Evolutionary conservation across 2,888 invertebrate genomes (phyloP).

Genomic region (Fragum sueziense): DNA sequence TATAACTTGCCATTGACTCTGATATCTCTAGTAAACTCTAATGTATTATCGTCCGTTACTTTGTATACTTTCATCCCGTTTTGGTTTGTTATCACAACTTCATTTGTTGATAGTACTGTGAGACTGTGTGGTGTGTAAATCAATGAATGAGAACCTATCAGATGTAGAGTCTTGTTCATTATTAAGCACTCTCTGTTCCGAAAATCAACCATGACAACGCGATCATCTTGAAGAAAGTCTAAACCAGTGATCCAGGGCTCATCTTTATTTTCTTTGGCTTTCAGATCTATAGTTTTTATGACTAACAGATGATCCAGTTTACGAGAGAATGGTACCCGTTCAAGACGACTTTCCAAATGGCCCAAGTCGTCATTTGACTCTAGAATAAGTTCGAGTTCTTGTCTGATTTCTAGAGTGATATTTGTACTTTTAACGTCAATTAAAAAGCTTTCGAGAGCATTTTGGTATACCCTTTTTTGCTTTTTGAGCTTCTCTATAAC

Average conservation of each 20-base stretch:
- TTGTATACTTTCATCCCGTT: not conserved
- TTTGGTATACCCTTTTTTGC: not conserved
- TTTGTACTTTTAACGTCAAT: not conserved
- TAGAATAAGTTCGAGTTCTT: not conserved
- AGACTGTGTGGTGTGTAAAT: not conserved
- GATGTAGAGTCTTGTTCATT: not conserved
- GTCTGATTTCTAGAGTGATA: not conserved
- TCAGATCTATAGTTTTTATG: not conserved
- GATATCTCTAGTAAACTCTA: not conserved
- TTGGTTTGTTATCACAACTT: not conserved
- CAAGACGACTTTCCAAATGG: not conserved
- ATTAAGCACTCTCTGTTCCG: not conserved
- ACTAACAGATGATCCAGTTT: not conserved
- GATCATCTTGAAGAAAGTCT: not conserved
- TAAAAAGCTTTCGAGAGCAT: not conserved
- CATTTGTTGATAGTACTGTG: not conserved
- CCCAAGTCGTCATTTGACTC: not conserved
- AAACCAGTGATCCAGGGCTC: not conserved
- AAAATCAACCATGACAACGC: not conserved
- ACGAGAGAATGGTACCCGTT: not conserved
- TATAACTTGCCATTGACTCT: not conserved
- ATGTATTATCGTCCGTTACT: not conserved
- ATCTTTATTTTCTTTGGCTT: not conserved
- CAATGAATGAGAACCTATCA: not conserved
- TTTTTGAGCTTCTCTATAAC: not conserved